Base-by-base conservation (phyloP, 2,113 vertebrate genomes). In the Ceuthmochares aereus region DNA sequence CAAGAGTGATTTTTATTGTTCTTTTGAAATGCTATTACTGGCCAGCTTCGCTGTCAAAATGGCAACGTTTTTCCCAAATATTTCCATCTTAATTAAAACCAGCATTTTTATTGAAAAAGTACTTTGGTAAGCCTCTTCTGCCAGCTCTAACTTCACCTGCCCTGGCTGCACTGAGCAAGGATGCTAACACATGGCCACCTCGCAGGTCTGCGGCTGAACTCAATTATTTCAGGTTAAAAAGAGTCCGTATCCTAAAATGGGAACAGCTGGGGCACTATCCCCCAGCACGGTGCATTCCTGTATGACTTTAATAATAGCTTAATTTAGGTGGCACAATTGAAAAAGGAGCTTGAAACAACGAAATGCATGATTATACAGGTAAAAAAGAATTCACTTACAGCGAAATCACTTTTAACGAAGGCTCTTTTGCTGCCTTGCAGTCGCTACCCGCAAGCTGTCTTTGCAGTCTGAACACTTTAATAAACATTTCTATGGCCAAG, bases 1-100 rank as follows among this genome's bases (percentile, higher is more conserved):
- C 95, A 94, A 93, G 96, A 95, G 34, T 0, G 36, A 87, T 87
- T 97, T 97, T 97, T 97, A 95, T 94, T 66, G 90, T 29, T 85
- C 85, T 88, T 92, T 55, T 45, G 68, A 85, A 94, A 60, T 0
- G 5, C 49, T 49, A 29, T 73, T 88, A 86, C 92, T 94, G 67
- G 72, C 52, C 55, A 45, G 79, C 68, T 83, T 66, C 54, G 59
- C 88, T 80, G 75, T 94, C 94, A 89, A 75, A 91, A 82, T 6
- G 36, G 83, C 70, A 66, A 83, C 37, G 26, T 86, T 93, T 85
- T 82, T 26, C 74, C 58, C 43, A 93, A 88, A 79, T 95, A 88
- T 88, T 94, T 93, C 94, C n/a, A 45, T 84, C 79, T 96, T 94
- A 93, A 96, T 92, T 90, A 93, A 95, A 96, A 83, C 32, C 20